Evolutionary conservation across 2,888 invertebrate species (phyloP), one percentile per base, ranked within the genome.

Genomic region (Pediacus dermestoides): DNA sequence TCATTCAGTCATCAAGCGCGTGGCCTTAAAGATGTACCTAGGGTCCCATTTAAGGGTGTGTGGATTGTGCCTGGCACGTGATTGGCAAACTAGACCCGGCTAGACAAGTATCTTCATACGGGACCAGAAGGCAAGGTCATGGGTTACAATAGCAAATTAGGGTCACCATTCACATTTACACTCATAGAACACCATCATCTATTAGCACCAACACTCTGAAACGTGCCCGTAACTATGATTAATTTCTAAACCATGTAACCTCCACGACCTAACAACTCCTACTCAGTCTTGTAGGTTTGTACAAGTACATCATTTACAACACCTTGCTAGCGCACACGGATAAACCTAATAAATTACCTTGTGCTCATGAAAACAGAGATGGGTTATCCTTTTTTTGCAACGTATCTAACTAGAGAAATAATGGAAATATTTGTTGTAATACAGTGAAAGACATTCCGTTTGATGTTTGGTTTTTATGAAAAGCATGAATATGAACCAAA

Each of bases 41-140:
- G 28, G 28, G 28, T 28, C 28, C 28, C 28, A 10, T 28, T 28
- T 25, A 18, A 18, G 21, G 21, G 21, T 18, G 21, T 28, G 14
- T 8, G n/a, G 10, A 10, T 3, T 8, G 12, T 28, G 28, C 4
- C 13, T 13, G 12, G 14, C 28, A 28, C 28, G 13, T 28, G 14
- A 28, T 10, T 10, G 10, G n/a, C n/a, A n/a, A n/a, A n/a, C n/a
- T n/a, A n/a, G n/a, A n/a, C n/a, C n/a, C n/a, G n/a, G n/a, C n/a
- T n/a, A n/a, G 10, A 23, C 23, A 23, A 23, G 23, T 9, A 11
- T 28, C 14, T 28, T 28, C 10, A 28, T 14, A 8, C n/a, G 28
- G 12, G 12, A 28, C 13, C 14, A 25, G 4, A n/a, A 10, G 9
- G 8, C 25, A 28, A 28, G 12, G 28, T 28, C 12, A 28, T 6